These are phyloP conservation scores for Oreochromis niloticus DNA, from an alignment of 2,113 vertebrate species.

Conservation along the genomic window DNA sequence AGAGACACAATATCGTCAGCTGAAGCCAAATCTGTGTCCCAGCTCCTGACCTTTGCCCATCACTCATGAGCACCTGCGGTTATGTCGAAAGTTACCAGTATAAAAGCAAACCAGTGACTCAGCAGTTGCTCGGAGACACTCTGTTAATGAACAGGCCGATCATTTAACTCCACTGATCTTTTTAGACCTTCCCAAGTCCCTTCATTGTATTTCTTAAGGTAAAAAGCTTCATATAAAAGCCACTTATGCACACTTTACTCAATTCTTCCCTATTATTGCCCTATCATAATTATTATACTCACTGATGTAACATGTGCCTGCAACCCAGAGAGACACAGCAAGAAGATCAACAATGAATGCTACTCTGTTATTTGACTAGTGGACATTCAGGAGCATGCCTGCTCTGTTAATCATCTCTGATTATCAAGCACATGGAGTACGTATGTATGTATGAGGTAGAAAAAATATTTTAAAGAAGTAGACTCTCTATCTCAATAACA, in stretches of 20 bases:
- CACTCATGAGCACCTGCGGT: neutral
- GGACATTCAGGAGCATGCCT: neutral
- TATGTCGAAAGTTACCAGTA: neutral
- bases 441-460: neutral
- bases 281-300: neutral
- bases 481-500: neutral
- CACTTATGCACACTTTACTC: neutral
- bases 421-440: neutral
- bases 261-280: neutral
- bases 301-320: neutral
- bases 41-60: neutral
- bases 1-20: neutral
- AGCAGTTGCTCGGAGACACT: neutral
- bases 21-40: neutral
- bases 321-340: neutral
- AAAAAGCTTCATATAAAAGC: neutral
- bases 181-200: neutral
- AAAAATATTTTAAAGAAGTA: neutral
- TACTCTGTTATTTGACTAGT: neutral
- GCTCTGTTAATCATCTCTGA: rapidly evolving
- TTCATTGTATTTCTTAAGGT: neutral
- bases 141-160: neutral
- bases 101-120: neutral
- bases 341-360: neutral
- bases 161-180: neutral